Percentiles rank a stretch among this genome's conserved stretches.
Evolutionary conservation across 2,888 invertebrate species (phyloP).

Genomic region (Athetis lepigone): DNA sequence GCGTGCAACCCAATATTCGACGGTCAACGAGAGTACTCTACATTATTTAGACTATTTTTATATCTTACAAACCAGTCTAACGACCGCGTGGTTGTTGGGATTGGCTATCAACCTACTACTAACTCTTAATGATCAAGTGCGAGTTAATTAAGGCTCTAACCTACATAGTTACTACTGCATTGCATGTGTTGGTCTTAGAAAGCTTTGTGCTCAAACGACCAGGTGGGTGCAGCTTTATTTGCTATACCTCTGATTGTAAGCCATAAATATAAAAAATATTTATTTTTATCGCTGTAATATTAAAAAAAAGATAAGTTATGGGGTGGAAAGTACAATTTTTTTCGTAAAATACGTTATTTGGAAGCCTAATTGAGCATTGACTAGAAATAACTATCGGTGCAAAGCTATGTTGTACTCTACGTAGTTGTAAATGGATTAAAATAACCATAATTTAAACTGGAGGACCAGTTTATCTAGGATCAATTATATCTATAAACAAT

Average conservation of each 20-base stretch:
- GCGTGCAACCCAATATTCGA: conserved; percentile 14
- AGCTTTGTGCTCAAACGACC: background rate
- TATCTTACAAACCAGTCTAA: conserved; percentile 13
- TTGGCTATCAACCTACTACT: conserved; percentile 6
- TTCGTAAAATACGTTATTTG: background rate
- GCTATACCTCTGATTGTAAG: background rate
- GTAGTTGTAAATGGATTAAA: too few relatives aligned
- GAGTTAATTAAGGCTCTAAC: background rate
- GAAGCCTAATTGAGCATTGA: background rate
- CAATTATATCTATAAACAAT: conserved; percentile 11
- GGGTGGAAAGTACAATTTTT: too few relatives aligned
- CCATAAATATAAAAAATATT: background rate
- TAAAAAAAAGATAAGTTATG: too few relatives aligned
- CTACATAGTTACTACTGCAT: background rate
- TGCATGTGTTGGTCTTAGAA: background rate
- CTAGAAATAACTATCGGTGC: too few relatives aligned
- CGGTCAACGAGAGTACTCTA: conserved; percentile 1
- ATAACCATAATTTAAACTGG: too few relatives aligned
- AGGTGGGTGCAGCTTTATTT: background rate
- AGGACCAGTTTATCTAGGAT: conserved; percentile 1
- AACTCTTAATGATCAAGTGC: background rate
- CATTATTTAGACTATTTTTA: conserved; percentile 21
- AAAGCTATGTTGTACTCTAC: too few relatives aligned
- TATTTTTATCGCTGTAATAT: too few relatives aligned
- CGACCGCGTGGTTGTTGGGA: background rate